Percentiles rank a stretch among this genome's conserved stretches.
Conservation (phyloP, 2,888 invertebrate genomes). For the Pyrocoelia pectoralis region DNA sequence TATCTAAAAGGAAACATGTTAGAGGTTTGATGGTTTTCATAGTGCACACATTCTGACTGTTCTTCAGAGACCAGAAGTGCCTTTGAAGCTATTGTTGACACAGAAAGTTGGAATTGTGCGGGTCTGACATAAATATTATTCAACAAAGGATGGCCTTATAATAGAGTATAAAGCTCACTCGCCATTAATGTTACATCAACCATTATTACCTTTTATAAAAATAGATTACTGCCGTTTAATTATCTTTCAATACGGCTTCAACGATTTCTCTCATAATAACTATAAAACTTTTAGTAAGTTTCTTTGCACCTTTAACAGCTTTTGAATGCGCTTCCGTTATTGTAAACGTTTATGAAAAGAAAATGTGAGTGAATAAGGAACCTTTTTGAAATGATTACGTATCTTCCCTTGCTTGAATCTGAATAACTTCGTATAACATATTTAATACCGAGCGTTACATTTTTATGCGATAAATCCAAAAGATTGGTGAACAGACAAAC, state of each 20-base stretch:
- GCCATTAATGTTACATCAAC: slow-evolving; percentile 37
- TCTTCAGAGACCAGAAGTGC: slow-evolving; percentile 47
- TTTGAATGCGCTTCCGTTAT: background rate
- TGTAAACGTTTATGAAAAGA: no score
- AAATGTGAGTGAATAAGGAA: no score
- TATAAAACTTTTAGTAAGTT: background rate
- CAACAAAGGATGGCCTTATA: slow-evolving; percentile 53
- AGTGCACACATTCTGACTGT: slow-evolving; percentile 44
- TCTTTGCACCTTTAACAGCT: background rate
- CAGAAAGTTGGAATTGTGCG: slow-evolving; percentile 54
- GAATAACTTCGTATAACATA: no score
- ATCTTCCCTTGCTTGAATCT: no score
- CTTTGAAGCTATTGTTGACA: slow-evolving; percentile 54
- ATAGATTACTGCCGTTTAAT: slow-evolving; percentile 2
- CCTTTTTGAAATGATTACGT: no score
- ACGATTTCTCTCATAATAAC: background rate
- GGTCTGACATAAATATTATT: slow-evolving; percentile 56
- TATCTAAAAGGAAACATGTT: slow-evolving; percentile 45
- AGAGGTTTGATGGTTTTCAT: slow-evolving; percentile 37
- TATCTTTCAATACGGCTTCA: background rate
- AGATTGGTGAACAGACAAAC: no score
- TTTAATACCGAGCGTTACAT: no score
- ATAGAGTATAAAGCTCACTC: slow-evolving; percentile 51
- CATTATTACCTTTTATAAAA: slow-evolving; percentile 30
- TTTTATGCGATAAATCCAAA: no score